Percentiles rank a stretch among this genome's conserved stretches.
phyloP scores from a whole-genome alignment of 2,797 vertebrate species.

The Discoglossus pictus region DNA sequence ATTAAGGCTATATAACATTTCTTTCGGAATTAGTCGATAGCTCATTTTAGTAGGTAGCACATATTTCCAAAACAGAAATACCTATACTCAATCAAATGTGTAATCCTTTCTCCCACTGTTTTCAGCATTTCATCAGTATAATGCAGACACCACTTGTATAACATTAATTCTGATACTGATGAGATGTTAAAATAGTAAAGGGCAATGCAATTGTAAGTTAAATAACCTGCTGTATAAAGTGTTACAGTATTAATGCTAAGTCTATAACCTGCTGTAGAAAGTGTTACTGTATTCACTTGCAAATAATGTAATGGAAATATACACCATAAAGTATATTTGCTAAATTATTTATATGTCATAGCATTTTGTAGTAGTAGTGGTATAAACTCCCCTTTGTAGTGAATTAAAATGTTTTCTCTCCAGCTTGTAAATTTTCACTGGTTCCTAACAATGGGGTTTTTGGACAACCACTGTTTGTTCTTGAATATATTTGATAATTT shows the following conservation, averaged over 20 bases:
- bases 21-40: slow-evolving; percentile 81
- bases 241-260: no score
- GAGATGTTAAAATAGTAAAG: slow-evolving; percentile 66
- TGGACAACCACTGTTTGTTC: no score
- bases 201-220: slow-evolving; percentile 2
- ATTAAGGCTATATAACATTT: slow-evolving; percentile 80
- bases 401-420: no score
- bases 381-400: no score
- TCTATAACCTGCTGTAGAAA: no score
- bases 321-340: neutral
- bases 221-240: no score
- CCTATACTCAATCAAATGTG: slow-evolving; percentile 71
- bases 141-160: slow-evolving; percentile 67
- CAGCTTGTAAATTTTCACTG: no score
- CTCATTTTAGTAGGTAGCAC: slow-evolving; percentile 77
- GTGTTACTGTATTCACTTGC: no score
- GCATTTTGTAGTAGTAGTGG: no score
- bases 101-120: slow-evolving; percentile 59
- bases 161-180: slow-evolving; percentile 68
- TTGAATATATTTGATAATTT: no score
- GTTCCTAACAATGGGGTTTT: no score
- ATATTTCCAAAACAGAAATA: slow-evolving; percentile 76
- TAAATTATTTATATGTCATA: no score
- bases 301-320: neutral
- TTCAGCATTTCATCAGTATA: slow-evolving; percentile 54